Evolutionary conservation across 1,140 invertebrate genomes (phyloP).

Genomic region (Popillia japonica): DNA sequence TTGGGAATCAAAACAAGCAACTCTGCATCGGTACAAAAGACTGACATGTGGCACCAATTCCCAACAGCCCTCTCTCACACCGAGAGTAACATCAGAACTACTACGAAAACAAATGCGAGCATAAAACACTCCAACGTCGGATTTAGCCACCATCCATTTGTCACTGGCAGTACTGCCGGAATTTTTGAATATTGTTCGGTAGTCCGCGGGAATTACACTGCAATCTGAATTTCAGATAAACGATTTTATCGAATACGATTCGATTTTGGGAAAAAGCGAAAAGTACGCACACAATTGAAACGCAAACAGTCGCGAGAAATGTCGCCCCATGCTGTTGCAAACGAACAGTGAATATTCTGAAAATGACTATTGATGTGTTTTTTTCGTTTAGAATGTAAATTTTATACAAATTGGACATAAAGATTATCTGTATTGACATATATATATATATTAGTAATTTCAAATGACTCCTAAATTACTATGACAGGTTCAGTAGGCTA

Average conservation of each 20-base stretch:
- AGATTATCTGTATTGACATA: no score
- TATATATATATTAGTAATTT: no score
- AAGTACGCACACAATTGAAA: not conserved
- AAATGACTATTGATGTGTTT: not conserved
- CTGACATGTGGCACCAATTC: not conserved
- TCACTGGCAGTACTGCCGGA: not conserved
- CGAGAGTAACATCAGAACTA: not conserved
- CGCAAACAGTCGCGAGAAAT: not conserved
- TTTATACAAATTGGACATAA: not conserved
- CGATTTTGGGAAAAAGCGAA: not conserved
- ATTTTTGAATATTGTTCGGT: conserved; percentile 1
- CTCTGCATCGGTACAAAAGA: no score
- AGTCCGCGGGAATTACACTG: not conserved
- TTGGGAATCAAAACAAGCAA: no score
- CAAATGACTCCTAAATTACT: no score
- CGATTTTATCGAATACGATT: conserved; percentile 7
- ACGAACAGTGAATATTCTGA: not conserved
- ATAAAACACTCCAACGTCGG: not conserved
- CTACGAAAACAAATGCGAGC: not conserved
- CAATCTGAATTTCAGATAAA: conserved; percentile 11
- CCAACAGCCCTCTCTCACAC: not conserved
- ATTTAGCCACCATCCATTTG: not conserved
- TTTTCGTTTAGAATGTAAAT: conserved; percentile 7
- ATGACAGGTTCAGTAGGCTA: no score
- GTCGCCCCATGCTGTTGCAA: not conserved